Conservation (phyloP, 2,888 invertebrate genomes). For the Leptinotarsa peninsularis region DNA sequence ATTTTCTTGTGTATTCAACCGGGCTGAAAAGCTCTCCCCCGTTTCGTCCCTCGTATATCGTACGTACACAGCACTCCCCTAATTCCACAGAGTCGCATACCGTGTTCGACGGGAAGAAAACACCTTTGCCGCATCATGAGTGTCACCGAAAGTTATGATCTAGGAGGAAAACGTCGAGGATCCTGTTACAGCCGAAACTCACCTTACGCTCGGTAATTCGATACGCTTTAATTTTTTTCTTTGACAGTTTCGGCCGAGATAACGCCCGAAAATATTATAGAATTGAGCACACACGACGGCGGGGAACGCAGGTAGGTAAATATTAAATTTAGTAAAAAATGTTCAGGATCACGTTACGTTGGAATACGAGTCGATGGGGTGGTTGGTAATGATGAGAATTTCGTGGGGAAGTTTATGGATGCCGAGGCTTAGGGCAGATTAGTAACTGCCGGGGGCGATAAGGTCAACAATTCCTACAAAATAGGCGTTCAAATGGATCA, state of each 20-base stretch:
- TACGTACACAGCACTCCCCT: neutral
- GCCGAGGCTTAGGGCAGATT: neutral
- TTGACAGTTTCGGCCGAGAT: constrained; percentile 16
- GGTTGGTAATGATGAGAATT: neutral
- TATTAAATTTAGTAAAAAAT: constrained; percentile 11
- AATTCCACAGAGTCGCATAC: constrained; percentile 1
- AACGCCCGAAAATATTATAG: constrained; percentile 19
- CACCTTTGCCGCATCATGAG: constrained; percentile 1
- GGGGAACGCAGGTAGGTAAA: constrained; percentile 7
- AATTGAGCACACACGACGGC: neutral
- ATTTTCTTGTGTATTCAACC: no score
- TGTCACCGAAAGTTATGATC: constrained; percentile 16
- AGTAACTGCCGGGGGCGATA: neutral
- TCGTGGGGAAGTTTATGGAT: neutral
- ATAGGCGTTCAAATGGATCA: no score
- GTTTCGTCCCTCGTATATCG: no score
- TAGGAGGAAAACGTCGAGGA: neutral
- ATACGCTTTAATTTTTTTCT: constrained; percentile 12
- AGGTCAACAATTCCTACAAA: neutral
- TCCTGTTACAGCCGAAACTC: constrained; percentile 18
- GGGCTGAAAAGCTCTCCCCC: no score
- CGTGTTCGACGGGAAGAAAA: neutral
- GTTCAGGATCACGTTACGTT: neutral
- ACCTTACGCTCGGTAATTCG: constrained; percentile 1
- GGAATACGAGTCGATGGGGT: neutral